These are phyloP conservation scores for Muschampia plurimacula DNA, from an alignment of 2,888 invertebrate species.

Conservation along the genomic window DNA sequence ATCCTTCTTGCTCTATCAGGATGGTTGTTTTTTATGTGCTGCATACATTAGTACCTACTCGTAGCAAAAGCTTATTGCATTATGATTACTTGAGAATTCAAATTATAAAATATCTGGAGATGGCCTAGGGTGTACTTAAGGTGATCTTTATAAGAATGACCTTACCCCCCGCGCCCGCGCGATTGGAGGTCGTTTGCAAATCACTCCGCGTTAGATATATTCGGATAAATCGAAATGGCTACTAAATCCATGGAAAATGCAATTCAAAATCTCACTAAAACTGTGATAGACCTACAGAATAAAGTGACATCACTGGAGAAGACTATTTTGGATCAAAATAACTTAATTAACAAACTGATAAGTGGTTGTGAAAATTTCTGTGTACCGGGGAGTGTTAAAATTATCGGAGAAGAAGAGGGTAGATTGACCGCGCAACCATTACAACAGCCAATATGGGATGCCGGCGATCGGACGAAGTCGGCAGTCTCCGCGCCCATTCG, in stretches of 20 bases:
- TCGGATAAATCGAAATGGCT: slow-evolving; percentile 2
- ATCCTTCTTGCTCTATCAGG: too few species aligned
- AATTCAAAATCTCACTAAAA: slow-evolving; percentile 13
- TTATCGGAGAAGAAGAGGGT: not conserved
- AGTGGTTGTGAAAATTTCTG: not conserved
- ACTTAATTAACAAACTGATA: not conserved
- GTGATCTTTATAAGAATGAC: too few species aligned
- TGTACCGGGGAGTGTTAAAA: not conserved
- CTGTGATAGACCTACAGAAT: slow-evolving; percentile 9
- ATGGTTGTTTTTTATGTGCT: too few species aligned
- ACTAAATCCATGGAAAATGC: slow-evolving; percentile 15
- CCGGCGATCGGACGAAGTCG: not conserved
- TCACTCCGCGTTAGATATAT: slow-evolving; percentile 6
- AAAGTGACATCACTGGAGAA: slow-evolving; percentile 20
- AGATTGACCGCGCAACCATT: not conserved
- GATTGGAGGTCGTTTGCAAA: not conserved
- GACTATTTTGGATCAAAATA: not conserved
- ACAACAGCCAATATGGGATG: not conserved
- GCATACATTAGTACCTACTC: too few species aligned
- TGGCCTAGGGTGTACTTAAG: too few species aligned
- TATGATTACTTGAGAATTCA: too few species aligned
- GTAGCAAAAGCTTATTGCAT: too few species aligned
- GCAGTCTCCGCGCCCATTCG: not conserved
- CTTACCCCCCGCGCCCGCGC: not conserved
- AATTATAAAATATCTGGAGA: too few species aligned